Evolutionary conservation across 2,797 vertebrate species (phyloP).

Genomic region (Coranthus polyacanthus): DNA sequence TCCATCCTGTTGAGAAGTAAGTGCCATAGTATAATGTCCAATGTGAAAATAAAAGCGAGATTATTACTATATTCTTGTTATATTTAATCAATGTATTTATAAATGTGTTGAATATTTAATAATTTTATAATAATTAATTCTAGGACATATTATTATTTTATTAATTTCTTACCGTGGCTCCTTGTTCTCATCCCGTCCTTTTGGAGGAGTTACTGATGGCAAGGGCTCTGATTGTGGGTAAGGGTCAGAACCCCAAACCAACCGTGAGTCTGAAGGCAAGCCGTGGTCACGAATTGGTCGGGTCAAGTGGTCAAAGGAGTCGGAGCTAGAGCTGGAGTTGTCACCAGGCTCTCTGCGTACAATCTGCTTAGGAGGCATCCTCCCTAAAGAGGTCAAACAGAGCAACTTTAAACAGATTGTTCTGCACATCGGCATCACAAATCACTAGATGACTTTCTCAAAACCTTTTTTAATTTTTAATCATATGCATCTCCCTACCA

Average conservation of each 20-base stretch:
- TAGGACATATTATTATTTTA: no score
- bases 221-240: slow-evolving; percentile 91
- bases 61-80: no score
- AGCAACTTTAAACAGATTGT: background rate
- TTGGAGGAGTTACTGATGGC: slow-evolving; percentile 87
- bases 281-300: slow-evolving; percentile 91
- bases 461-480: background rate
- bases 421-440: background rate
- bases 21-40: background rate
- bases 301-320: slow-evolving; percentile 95
- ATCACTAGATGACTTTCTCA: background rate
- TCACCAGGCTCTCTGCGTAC: slow-evolving; percentile 96
- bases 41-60: slow-evolving; percentile 1
- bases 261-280: slow-evolving; percentile 89
- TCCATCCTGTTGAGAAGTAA: slow-evolving; percentile 84
- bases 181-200: slow-evolving; percentile 89
- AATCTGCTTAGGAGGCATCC: slow-evolving; percentile 94
- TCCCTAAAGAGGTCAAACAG: slow-evolving; percentile 82
- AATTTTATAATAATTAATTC: no score
- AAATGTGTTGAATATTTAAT: background rate
- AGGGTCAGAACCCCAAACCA: slow-evolving; percentile 95
- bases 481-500: slow-evolving; percentile 79
- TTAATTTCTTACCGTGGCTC: slow-evolving; percentile 76
- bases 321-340: slow-evolving; percentile 89
- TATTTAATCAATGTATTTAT: background rate